Evolutionary conservation across 2,797 vertebrate genomes (phyloP).

Genomic region (Rhincodon typus): DNA sequence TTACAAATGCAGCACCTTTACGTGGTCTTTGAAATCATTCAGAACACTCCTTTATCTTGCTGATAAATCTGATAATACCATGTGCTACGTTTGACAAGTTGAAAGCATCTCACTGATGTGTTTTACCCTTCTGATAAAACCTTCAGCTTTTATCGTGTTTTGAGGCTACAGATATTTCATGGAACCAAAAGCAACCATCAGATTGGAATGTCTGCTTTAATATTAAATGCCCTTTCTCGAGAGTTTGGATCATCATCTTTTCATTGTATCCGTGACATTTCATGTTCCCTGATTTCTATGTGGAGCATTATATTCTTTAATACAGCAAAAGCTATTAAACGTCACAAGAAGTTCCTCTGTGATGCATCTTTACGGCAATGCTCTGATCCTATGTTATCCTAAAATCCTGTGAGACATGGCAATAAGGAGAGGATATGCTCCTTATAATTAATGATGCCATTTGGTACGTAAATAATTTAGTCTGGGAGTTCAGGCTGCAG

Average conservation of each 20-base stretch:
- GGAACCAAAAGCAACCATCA: neutral
- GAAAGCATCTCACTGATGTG: neutral
- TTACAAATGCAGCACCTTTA: neutral
- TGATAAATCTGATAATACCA: neutral
- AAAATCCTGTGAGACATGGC: neutral
- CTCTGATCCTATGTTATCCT: too few species aligned
- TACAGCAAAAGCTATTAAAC: neutral
- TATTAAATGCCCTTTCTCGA: neutral
- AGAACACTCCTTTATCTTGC: neutral
- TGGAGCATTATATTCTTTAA: neutral
- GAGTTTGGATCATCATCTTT: neutral
- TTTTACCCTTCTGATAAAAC: neutral
- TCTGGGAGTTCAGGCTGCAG: neutral
- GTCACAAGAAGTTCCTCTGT: too few species aligned
- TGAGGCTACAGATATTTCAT: neutral
- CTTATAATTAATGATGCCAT: neutral
- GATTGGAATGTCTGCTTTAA: neutral
- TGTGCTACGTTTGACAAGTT: constrained; percentile 5
- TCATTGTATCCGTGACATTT: neutral
- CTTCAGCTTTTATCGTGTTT: neutral
- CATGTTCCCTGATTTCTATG: neutral
- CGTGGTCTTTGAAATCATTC: neutral
- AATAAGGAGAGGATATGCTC: neutral
- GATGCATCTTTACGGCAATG: neutral
- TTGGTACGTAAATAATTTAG: neutral